Evolutionary conservation across 2,888 invertebrate genomes (phyloP), one percentile per base, ranked within the genome.

Genomic region (Dasysyrphus albostriatus): DNA sequence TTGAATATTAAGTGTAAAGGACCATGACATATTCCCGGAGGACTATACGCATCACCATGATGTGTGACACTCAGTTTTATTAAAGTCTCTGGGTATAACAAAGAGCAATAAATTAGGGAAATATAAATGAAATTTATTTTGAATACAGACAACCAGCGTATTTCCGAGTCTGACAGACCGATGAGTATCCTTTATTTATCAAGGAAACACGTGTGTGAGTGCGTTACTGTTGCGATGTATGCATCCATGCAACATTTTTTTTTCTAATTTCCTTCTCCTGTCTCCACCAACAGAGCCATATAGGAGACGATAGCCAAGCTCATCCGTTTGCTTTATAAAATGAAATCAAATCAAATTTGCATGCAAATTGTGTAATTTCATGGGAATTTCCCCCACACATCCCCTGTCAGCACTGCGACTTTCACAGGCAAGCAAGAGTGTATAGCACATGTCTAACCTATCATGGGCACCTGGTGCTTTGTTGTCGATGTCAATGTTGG

Each of bases 331-430:
- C 24, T 44, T 49, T 77, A 69, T 69, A 73, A 82, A 85, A 85
- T 85, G 73, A 70, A 85, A 78, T 82, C 77, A 85, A 85, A 85
- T 85, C 85, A 82, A 81, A 85, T 85, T 82, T 85, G 77, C 70
- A 85, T 85, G 82, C 77, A 85, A 85, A 85, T 85, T 85, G 82
- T 85, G 85, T 82, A 85, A 82, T 85, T 85, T 85, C 69, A 85
- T 82, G 77, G 82, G 82, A 78, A 77, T 74, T 78, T 56, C 73
- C 77, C 77, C 42, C 34, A 42, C n/a, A 32, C 69, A 29, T 61
- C 9, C 32, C 32, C n/a, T n/a, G n/a, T 16, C 51, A 19, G n/a
- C 69, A n/a, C 32, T 10, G 19, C 34, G 34, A 37, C 49, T 69
- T 44, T 5, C 49, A 47, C 42, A 44, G 69, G 67, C 59, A 10